Conservation (phyloP, 2,113 vertebrate genomes). For the Engystomops pustulosus region DNA sequence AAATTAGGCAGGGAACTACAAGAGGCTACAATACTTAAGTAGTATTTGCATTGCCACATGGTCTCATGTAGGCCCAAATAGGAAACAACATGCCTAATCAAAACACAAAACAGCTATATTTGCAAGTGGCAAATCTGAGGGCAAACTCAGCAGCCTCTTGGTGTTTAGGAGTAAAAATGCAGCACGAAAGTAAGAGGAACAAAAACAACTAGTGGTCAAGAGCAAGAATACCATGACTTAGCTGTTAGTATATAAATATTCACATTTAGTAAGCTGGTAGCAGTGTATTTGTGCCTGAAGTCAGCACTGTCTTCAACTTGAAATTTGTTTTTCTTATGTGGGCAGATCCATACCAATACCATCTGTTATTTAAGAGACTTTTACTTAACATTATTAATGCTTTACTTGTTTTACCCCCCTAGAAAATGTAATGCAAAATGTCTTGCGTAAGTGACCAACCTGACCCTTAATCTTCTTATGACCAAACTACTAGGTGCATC, state of each 20-base stretch:
- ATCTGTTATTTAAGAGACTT: conserved; percentile 55
- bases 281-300: conserved; percentile 30
- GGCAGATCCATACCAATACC: conserved; percentile 37
- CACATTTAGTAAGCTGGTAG: conserved; percentile 3
- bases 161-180: too few species aligned
- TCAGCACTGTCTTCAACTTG: conserved; percentile 33
- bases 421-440: conserved; percentile 19
- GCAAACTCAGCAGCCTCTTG: too few species aligned
- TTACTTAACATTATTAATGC: conserved; percentile 43
- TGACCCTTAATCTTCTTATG: not conserved
- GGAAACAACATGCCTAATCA: too few species aligned
- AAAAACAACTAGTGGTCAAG: too few species aligned
- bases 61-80: too few species aligned
- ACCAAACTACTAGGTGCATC: not conserved
- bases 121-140: too few species aligned
- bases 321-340: conserved; percentile 42
- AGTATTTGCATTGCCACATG: too few species aligned
- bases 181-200: too few species aligned
- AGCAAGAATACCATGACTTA: too few species aligned
- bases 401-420: conserved; percentile 36
- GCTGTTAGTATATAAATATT: not conserved
- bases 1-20: too few species aligned
- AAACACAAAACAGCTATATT: too few species aligned
- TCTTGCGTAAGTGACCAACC: not conserved
- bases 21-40: too few species aligned